Evolutionary conservation across 1,140 invertebrate species (phyloP).

Genomic region (Leptonema lineaticorne): DNA sequence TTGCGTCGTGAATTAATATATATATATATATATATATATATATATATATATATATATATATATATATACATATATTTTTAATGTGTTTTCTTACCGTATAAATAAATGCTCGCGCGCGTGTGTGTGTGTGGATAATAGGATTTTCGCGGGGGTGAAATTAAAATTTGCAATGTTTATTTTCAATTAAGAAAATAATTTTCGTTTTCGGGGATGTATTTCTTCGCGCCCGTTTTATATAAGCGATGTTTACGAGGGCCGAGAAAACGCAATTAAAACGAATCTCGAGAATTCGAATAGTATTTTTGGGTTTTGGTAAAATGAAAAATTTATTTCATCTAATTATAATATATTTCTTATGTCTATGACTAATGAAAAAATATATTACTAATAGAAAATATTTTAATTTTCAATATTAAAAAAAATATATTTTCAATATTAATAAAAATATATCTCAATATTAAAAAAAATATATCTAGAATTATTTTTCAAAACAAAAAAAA

Average conservation of each 20-base stretch:
- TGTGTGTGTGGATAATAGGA: neutral
- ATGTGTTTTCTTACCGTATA: no score
- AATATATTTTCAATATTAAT: no score
- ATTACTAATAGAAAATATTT: no score
- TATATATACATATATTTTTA: no score
- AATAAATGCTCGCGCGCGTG: neutral
- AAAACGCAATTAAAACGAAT: neutral
- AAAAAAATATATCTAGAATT: no score
- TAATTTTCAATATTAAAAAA: no score
- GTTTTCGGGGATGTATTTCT: neutral
- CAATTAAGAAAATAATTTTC: slow-evolving; percentile 12
- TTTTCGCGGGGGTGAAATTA: neutral
- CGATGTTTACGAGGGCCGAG: neutral
- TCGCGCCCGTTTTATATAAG: neutral
- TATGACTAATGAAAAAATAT: no score
- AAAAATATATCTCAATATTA: no score
- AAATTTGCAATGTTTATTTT: slow-evolving; percentile 14
- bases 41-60: no score
- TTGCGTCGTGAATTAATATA: no score
- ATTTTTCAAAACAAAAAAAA: neutral
- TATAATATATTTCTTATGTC: no score
- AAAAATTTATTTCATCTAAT: neutral
- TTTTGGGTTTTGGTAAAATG: neutral
- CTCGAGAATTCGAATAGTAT: neutral
- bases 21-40: no score